Percentiles rank a stretch among this genome's conserved stretches.
phyloP scores from a whole-genome alignment of 2,797 vertebrate species.

The Cygnus olor region DNA sequence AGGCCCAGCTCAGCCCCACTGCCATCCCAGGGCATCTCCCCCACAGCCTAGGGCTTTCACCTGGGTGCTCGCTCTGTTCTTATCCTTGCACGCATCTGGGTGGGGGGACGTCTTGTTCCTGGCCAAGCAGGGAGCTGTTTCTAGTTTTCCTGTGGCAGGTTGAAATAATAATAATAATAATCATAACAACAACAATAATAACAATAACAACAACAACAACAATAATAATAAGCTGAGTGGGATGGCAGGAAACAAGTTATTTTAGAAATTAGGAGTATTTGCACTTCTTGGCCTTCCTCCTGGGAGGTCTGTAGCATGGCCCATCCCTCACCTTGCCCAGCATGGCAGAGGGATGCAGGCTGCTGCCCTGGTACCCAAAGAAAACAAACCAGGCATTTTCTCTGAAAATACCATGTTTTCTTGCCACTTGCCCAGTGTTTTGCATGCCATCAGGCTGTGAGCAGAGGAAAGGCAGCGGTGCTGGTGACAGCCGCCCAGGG shows the following conservation, averaged over 20 bases:
- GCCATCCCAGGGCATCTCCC: background rate
- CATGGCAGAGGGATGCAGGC: background rate
- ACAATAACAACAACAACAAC: no score
- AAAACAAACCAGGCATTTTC: conserved; percentile 1
- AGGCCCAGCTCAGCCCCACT: background rate
- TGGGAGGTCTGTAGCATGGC: background rate
- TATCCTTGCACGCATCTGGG: background rate
- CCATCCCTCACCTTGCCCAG: accelerated
- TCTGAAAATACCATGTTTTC: conserved; percentile 10
- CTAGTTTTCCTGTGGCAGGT: background rate
- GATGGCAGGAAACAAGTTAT: background rate
- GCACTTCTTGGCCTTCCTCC: background rate
- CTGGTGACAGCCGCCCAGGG: background rate
- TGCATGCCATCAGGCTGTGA: background rate
- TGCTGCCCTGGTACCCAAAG: conserved; percentile 31
- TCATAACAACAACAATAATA: no score
- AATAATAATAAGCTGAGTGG: background rate
- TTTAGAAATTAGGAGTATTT: background rate
- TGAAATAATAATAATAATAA: no score
- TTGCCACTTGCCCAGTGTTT: background rate
- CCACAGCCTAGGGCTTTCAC: background rate
- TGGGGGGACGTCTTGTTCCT: background rate
- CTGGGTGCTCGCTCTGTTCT: background rate
- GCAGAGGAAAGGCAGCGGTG: background rate
- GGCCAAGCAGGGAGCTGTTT: background rate